Percentiles rank a stretch among this genome's conserved stretches.
Evolutionary conservation across 2,113 vertebrate genomes (phyloP).

Genomic region (Platichthys stellatus): DNA sequence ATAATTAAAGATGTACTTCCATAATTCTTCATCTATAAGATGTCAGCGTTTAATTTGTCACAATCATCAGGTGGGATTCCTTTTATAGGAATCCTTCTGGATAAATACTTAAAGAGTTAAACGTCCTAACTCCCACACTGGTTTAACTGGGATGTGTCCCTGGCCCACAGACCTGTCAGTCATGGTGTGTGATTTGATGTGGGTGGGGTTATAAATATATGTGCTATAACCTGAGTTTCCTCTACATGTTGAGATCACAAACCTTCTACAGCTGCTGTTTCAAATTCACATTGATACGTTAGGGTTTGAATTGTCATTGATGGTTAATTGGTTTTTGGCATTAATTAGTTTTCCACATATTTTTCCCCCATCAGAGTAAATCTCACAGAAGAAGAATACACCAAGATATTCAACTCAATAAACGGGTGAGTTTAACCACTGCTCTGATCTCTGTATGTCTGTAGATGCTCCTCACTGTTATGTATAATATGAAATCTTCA

Average conservation of each 20-base stretch:
- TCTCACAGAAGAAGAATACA: conserved; percentile 76
- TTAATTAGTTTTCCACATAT: background rate
- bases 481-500: background rate
- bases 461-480: background rate
- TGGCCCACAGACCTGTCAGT: background rate
- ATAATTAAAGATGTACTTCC: too few relatives aligned
- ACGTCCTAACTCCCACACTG: background rate
- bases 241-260: too few relatives aligned
- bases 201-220: too few relatives aligned
- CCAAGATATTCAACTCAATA: conserved; percentile 72
- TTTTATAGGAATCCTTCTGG: background rate
- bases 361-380: conserved; percentile 69
- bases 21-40: too few relatives aligned
- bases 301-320: background rate
- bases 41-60: too few relatives aligned
- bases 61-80: too few relatives aligned
- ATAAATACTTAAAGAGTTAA: background rate
- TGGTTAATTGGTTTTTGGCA: background rate
- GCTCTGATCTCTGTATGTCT: background rate
- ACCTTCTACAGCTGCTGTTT: background rate
- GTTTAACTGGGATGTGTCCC: too few relatives aligned
- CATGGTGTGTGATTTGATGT: background rate
- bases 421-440: conserved; percentile 76
- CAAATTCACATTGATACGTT: background rate
- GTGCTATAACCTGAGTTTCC: too few relatives aligned